Percentiles rank a stretch among this genome's conserved stretches.
These are phyloP conservation scores for Athalia rosae DNA, from an alignment of 2,888 invertebrate genomes.

Conservation along the genomic window DNA sequence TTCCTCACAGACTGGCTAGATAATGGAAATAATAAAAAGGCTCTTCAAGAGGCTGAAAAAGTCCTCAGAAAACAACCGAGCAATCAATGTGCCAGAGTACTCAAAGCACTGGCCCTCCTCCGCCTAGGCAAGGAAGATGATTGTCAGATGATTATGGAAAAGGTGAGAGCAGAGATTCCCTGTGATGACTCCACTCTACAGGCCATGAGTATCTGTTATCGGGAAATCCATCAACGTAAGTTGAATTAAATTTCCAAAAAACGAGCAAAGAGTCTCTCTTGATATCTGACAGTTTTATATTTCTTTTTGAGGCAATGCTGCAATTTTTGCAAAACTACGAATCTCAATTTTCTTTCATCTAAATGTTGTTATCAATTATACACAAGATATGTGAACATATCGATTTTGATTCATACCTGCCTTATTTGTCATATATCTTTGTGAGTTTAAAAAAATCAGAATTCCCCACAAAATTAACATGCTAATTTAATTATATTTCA, in stretches of 20 bases:
- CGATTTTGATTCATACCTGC: too few species aligned
- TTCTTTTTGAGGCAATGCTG: too few species aligned
- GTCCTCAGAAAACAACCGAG: constrained; percentile 94
- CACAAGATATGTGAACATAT: too few species aligned
- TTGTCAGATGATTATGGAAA: constrained; percentile 84
- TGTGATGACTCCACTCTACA: constrained; percentile 95
- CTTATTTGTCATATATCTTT: too few species aligned
- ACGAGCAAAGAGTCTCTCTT: not conserved
- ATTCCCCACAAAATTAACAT: too few species aligned
- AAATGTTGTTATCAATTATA: too few species aligned
- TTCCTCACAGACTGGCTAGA: constrained; percentile 90
- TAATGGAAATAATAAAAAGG: constrained; percentile 96
- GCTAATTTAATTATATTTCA: too few species aligned
- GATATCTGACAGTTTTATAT: too few species aligned
- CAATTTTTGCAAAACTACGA: too few species aligned
- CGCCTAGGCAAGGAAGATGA: constrained; percentile 91
- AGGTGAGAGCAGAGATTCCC: constrained; percentile 86
- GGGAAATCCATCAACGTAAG: constrained; percentile 94
- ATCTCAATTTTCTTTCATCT: too few species aligned
- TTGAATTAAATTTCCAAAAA: constrained; percentile 51
- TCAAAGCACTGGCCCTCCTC: constrained; percentile 93
- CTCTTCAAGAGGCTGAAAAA: constrained; percentile 97
- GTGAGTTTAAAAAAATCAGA: too few species aligned
- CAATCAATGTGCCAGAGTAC: constrained; percentile 91
- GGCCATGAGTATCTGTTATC: constrained; percentile 95